Conservation (phyloP, 37 sponge, comb jelly and placozoan genomes). For the Petrosia ficiformis region DNA sequence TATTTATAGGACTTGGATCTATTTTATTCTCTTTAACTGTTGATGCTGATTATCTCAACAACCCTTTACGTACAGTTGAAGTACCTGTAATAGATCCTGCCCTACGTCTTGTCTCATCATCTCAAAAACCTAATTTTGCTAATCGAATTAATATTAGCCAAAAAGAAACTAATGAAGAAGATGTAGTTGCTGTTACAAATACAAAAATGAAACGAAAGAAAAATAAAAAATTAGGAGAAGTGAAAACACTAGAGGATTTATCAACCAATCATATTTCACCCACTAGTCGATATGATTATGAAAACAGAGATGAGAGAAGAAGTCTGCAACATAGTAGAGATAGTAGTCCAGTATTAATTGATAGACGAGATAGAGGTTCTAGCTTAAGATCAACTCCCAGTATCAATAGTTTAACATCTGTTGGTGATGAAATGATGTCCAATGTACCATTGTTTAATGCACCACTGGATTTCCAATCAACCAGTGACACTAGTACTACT, state of each 20-base stretch:
- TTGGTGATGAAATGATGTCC: too few species aligned
- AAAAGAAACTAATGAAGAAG: not conserved
- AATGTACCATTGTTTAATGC: too few species aligned
- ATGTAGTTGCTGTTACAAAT: conserved; percentile 30
- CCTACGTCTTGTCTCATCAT: not conserved
- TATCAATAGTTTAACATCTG: too few species aligned
- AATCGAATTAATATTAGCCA: not conserved
- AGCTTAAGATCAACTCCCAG: too few species aligned
- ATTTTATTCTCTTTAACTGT: conserved; percentile 56
- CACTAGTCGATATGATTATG: too few species aligned
- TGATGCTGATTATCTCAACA: conserved; percentile 48
- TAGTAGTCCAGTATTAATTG: too few species aligned
- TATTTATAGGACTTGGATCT: conserved; percentile 47
- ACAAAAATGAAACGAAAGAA: conserved; percentile 32
- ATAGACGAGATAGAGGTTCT: too few species aligned
- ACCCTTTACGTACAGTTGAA: conserved; percentile 23
- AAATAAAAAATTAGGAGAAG: conserved; percentile 44
- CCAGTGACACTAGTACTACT: too few species aligned
- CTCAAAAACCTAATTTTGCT: not conserved
- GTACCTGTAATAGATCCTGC: conserved; percentile 5
- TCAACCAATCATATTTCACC: not conserved
- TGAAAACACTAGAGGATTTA: not conserved
- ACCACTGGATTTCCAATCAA: too few species aligned
- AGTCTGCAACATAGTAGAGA: too few species aligned
- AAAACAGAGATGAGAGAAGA: too few species aligned